phyloP scores from a whole-genome alignment of 2,113 vertebrate species.

The Platycercus adscitus region DNA sequence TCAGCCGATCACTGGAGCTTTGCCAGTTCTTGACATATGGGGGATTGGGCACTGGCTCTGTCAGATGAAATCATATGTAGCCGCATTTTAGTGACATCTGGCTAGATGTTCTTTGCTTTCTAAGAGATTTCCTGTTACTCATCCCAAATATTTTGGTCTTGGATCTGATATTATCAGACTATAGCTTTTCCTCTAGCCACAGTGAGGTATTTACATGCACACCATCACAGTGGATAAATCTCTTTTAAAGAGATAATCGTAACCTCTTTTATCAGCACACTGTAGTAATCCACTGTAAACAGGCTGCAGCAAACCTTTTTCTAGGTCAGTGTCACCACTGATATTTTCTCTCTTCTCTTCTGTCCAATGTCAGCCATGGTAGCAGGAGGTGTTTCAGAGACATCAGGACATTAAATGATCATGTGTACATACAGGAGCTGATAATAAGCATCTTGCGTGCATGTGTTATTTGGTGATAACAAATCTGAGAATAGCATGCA shows the following conservation, averaged over 20 bases:
- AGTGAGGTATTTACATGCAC: neutral
- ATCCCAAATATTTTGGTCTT: slow-evolving; percentile 8
- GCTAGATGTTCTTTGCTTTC: neutral
- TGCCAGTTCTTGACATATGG: neutral
- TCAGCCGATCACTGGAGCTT: neutral
- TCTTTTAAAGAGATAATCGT: slow-evolving; percentile 39
- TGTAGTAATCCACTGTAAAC: neutral
- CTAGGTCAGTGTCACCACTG: neutral
- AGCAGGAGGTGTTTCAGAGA: neutral
- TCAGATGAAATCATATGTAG: neutral
- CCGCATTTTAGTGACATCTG: neutral
- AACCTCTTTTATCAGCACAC: slow-evolving; percentile 43
- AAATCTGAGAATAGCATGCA: neutral
- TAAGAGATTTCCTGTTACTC: slow-evolving; percentile 26
- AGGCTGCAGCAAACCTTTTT: neutral
- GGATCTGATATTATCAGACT: neutral
- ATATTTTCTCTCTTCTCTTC: neutral
- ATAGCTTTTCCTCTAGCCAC: slow-evolving; percentile 11
- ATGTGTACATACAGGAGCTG: neutral
- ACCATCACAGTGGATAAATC: slow-evolving; percentile 27
- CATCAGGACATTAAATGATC: neutral
- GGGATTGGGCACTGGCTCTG: neutral
- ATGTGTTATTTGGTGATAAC: neutral
- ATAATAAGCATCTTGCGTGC: neutral
- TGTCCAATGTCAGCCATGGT: neutral